Evolutionary conservation across 2,113 vertebrate species (phyloP).

Genomic region (Hypocryptadius cinnamomeus): DNA sequence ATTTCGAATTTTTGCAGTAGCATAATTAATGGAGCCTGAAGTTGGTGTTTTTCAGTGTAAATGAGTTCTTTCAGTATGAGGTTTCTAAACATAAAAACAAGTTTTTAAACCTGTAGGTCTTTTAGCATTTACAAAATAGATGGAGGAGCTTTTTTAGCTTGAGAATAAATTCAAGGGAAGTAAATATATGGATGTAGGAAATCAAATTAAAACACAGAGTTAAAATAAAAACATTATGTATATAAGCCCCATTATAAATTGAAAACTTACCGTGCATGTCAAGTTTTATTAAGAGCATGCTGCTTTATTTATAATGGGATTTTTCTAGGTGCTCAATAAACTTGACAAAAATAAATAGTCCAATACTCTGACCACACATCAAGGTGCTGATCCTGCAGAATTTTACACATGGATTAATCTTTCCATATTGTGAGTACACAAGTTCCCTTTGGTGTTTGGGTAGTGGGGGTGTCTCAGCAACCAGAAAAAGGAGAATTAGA

Average conservation of each 20-base stretch:
- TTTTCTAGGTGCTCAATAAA: constrained; percentile 17
- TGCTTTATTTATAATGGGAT: neutral
- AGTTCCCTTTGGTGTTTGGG: neutral
- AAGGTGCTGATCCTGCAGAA: neutral
- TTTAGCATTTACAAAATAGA: neutral
- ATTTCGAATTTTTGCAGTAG: neutral
- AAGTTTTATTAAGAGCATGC: neutral
- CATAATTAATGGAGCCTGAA: neutral
- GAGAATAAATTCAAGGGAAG: neutral
- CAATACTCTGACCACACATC: neutral
- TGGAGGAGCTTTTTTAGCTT: neutral
- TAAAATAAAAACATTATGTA: neutral
- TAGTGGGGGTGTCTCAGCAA: neutral
- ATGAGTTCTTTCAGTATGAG: neutral
- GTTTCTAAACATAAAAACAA: neutral
- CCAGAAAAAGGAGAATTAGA: neutral
- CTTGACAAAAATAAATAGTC: neutral
- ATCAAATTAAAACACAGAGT: neutral
- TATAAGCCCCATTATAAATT: neutral
- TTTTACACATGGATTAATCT: neutral
- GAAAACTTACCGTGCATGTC: neutral
- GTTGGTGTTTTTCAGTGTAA: neutral
- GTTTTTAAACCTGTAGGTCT: neutral
- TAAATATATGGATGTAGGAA: neutral
- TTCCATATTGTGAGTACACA: neutral